These are phyloP conservation scores for Sturnus vulgaris DNA, from an alignment of 2,113 vertebrate species.

Conservation along the genomic window DNA sequence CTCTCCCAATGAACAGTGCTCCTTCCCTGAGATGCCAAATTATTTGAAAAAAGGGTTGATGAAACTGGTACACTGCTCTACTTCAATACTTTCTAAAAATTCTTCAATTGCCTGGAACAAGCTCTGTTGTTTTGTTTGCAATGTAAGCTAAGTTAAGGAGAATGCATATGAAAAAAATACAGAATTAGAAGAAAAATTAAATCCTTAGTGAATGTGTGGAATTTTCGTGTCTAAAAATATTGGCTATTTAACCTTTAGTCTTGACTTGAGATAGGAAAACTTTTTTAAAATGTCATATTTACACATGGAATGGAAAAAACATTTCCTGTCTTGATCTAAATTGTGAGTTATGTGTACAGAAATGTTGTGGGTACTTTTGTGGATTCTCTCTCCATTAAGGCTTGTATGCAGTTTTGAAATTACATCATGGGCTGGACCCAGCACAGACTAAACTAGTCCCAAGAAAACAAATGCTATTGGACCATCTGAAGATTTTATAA, in stretches of 20 bases:
- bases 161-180: neutral
- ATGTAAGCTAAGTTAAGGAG: neutral
- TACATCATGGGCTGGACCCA: neutral
- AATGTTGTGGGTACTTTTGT: conserved; percentile 38
- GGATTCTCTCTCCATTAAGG: conserved; percentile 14
- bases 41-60: neutral
- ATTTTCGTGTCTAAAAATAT: conserved; percentile 20
- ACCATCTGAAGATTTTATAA: conserved; percentile 4
- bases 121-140: neutral
- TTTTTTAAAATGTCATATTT: conserved; percentile 24
- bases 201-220: neutral
- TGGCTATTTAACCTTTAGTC: conserved; percentile 3
- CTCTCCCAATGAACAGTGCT: neutral
- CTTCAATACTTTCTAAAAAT: neutral
- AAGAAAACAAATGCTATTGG: conserved; percentile 1
- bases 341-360: conserved; percentile 5
- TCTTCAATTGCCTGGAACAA: neutral
- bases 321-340: conserved; percentile 44
- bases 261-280: neutral
- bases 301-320: conserved; percentile 44
- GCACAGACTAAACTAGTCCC: neutral
- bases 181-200: neutral
- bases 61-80: neutral
- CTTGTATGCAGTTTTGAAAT: neutral
- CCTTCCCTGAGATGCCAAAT: neutral